Base-by-base conservation (phyloP, 2,113 vertebrate genomes). In the Motacilla tschutschensis region DNA sequence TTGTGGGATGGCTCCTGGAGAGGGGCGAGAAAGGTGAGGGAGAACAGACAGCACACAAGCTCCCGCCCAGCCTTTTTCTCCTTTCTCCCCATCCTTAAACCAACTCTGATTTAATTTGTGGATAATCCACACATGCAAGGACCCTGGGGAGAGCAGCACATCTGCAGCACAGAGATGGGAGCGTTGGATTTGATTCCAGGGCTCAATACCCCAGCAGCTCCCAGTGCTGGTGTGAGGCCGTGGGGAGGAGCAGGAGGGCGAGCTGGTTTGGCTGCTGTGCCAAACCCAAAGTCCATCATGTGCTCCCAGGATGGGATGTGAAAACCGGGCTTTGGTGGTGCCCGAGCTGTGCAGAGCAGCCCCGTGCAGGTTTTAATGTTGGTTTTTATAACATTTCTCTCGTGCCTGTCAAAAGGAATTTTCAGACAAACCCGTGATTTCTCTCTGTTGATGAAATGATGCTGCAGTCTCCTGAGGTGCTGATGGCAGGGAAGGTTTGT, bases 191-290 rank as follows among this genome's bases (percentile, higher is more conserved):
- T 38, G 43, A 14, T 54, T 65, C 50, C 81, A 80, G 3, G 31
- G 73, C 69, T 74, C n/a, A 10, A 29, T 60, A 35, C 1, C 60
- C 24, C 60, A 25, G 31, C 57, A 43, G 51, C 51, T 60, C 40
- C 40, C 24, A 29, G 43, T 3, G 0, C 44, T 8, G n/a, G 38
- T 17, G 18, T 0, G 2, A 5, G 41, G 28, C 14, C 5, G 0
- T 0, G 57, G 55, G 43, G 28, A 70, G 66, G 53, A 80, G 35
- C 46, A 60, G 65, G 22, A 59, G 55, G 63, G 17, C 0, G 35
- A 66, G 36, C 31, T 63, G 43, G 29, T 33, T 33, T 33, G 33
- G 33, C 33, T 33, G 33, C 33, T 46, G 31, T 38, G 57, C 40
- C 28, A 58, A 57, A 8, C 16, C 14, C n/a, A 1, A 55, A 47